A percentile compares a stretch with the other conserved stretches of the same genome.
Evolutionary conservation across 2,113 vertebrate genomes (phyloP).

Genomic region (Furnarius figulus): DNA sequence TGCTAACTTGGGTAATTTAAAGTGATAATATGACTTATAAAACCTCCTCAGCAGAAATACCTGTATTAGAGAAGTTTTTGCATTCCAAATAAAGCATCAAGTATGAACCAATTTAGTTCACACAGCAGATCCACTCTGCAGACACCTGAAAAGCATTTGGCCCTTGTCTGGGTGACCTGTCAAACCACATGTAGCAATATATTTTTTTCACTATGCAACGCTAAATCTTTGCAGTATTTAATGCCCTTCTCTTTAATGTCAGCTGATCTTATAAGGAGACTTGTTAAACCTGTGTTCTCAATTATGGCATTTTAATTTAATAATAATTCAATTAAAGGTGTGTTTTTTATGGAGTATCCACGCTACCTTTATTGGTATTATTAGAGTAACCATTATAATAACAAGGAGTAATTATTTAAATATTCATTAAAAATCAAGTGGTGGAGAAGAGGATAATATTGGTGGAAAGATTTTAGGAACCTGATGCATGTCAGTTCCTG

Average conservation of each 20-base stretch:
- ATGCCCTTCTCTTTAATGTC: slow-evolving; percentile 13
- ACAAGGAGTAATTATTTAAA: slow-evolving; percentile 68
- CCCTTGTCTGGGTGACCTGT: neutral
- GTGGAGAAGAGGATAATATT: neutral
- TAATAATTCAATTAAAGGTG: slow-evolving; percentile 68
- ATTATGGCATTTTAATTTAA: slow-evolving; percentile 59
- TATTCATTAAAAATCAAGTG: slow-evolving; percentile 51
- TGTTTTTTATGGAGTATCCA: slow-evolving; percentile 63
- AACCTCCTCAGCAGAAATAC: neutral
- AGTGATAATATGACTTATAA: neutral
- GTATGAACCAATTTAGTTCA: neutral
- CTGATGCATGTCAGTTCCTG: slow-evolving; percentile 4
- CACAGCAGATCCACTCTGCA: neutral
- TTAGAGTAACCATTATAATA: slow-evolving; percentile 50
- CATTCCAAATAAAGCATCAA: neutral
- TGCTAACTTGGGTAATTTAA: neutral
- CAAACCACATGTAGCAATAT: neutral
- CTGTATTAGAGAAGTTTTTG: neutral
- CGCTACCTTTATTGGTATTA: slow-evolving; percentile 57
- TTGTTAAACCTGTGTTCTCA: slow-evolving; percentile 40
- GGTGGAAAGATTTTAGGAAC: neutral
- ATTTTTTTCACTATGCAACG: slow-evolving; percentile 7
- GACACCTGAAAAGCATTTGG: neutral
- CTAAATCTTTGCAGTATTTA: neutral
- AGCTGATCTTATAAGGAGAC: slow-evolving; percentile 32